phyloP scores from a whole-genome alignment of 2,113 vertebrate genomes.

The Paradoxurus hermaphroditus region DNA sequence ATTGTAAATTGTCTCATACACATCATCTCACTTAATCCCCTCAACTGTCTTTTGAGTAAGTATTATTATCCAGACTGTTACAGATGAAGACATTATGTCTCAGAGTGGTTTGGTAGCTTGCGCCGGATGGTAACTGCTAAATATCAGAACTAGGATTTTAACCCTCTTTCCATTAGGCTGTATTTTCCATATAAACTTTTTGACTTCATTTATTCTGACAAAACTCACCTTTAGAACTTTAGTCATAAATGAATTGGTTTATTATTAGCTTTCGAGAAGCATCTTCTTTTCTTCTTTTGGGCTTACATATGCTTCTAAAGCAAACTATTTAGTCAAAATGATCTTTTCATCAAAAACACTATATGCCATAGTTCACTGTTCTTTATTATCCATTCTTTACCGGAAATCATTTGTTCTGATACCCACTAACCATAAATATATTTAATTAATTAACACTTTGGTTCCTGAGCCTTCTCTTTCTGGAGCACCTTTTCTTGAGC shows the following conservation, averaged over 20 bases:
- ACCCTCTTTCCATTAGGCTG: background rate
- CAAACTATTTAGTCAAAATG: constrained; percentile 5
- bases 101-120: background rate
- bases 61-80: constrained; percentile 36
- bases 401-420: background rate
- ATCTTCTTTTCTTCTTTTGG: background rate
- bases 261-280: background rate
- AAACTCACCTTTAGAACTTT: background rate
- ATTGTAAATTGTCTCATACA: background rate
- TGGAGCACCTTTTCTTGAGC: background rate
- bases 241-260: background rate
- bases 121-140: background rate
- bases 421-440: background rate
- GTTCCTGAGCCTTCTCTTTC: background rate
- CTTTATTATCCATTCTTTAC: background rate
- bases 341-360: background rate
- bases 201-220: background rate
- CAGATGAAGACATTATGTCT: constrained; percentile 48
- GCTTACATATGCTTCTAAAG: background rate
- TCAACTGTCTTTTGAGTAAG: constrained; percentile 4
- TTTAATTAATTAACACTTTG: constrained; percentile 17
- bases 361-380: background rate
- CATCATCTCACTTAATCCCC: constrained; percentile 3
- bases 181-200: background rate
- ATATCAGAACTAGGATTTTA: constrained; percentile 35